phyloP scores from a whole-genome alignment of 2,888 invertebrate species.

The Drosophila peninsularis region DNA sequence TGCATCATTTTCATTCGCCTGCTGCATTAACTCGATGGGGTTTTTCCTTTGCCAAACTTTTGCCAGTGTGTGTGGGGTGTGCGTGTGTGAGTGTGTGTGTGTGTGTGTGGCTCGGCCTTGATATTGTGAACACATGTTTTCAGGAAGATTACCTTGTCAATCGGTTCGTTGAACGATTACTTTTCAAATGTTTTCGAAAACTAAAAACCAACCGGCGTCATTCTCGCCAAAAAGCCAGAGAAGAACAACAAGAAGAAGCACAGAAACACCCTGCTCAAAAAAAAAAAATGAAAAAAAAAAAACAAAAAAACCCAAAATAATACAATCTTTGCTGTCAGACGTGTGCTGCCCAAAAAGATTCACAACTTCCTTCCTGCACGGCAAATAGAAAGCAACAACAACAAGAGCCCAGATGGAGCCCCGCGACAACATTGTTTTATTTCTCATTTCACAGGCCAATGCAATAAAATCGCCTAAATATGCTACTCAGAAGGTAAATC shows the following conservation, averaged over 20 bases:
- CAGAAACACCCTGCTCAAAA: constrained; percentile 16
- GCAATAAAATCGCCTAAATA: constrained; percentile 70
- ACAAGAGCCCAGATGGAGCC: constrained; percentile 36
- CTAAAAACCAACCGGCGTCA: constrained; percentile 45
- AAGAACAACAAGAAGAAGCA: constrained; percentile 1
- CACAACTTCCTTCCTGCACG: constrained; percentile 71
- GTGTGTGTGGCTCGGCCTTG: constrained; percentile 59
- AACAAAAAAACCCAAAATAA: constrained; percentile 6
- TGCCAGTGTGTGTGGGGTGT: constrained; percentile 24
- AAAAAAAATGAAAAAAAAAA: constrained; percentile 3
- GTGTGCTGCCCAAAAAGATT: constrained; percentile 61
- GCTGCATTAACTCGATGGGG: constrained; percentile 32
- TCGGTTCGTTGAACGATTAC: constrained; percentile 79
- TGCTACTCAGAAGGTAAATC: constrained; percentile 63
- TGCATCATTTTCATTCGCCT: constrained; percentile 45
- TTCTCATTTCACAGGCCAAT: constrained; percentile 74
- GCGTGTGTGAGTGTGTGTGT: constrained; percentile 15
- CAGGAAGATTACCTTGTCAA: constrained; percentile 80
- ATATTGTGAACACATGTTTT: constrained; percentile 77
- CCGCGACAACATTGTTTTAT: constrained; percentile 75
- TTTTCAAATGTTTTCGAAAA: constrained; percentile 61
- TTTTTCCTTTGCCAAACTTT: constrained; percentile 55
- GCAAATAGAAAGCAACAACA: constrained; percentile 52
- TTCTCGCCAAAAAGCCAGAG: constrained; percentile 6
- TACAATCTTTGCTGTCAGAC: constrained; percentile 60